These are phyloP conservation scores for Macrocentrus cingulum DNA, from an alignment of 1,140 invertebrate genomes.

Conservation along the genomic window DNA sequence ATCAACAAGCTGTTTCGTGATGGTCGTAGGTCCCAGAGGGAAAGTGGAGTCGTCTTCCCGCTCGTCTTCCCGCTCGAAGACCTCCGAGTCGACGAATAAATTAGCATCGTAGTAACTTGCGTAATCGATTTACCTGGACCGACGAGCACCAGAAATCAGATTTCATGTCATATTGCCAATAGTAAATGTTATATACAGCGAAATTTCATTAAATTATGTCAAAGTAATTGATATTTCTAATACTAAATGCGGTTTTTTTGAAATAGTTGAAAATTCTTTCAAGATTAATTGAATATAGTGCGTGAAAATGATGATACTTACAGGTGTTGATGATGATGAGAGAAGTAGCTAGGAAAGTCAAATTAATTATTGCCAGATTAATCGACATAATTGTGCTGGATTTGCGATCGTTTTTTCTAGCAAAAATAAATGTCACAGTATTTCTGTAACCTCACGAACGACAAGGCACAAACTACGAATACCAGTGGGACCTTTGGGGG, in stretches of 20 bases:
- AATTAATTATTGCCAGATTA: not conserved
- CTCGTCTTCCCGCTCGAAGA: conserved; percentile 1
- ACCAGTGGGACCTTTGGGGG: conserved; percentile 8
- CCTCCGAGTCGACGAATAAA: not conserved
- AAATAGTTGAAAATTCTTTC: no score
- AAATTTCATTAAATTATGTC: no score
- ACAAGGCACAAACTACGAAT: conserved; percentile 8
- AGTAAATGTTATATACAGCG: no score
- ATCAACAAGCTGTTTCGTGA: not conserved
- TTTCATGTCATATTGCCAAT: not conserved
- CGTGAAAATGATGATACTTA: not conserved
- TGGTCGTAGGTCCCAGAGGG: not conserved
- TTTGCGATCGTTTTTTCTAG: no score
- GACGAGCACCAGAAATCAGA: not conserved
- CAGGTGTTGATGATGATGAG: not conserved
- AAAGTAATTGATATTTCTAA: no score
- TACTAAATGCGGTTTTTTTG: no score
- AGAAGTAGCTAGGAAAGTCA: not conserved
- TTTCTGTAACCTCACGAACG: conserved; percentile 7
- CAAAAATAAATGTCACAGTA: not conserved
- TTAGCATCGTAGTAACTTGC: not conserved
- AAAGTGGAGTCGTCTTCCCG: not conserved
- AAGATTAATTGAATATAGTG: not conserved
- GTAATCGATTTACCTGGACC: not conserved
- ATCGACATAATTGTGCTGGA: not conserved